Evolutionary conservation across 2,113 vertebrate species (phyloP).

Genomic region (Vidua chalybeata): DNA sequence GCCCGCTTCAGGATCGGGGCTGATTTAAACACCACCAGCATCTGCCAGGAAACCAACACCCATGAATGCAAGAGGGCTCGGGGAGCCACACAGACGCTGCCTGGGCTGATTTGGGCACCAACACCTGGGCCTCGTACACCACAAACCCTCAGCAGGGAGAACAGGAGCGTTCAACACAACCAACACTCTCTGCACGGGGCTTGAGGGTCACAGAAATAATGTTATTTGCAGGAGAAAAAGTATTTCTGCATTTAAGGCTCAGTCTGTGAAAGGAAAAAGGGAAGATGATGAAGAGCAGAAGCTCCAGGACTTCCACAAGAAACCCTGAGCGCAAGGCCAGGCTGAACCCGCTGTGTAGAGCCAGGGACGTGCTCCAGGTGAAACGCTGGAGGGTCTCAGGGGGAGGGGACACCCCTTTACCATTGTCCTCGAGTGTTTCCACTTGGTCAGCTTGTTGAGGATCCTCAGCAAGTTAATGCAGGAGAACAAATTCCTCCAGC

Average conservation of each 20-base stretch:
- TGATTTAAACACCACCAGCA: slow-evolving; percentile 98
- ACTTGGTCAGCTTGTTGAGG: slow-evolving; percentile 97
- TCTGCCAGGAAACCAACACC: slow-evolving; percentile 56
- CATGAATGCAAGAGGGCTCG: fast-evolving
- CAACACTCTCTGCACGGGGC: background rate
- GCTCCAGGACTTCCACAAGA: background rate
- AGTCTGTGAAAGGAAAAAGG: background rate
- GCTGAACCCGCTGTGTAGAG: background rate
- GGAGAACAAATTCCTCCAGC: slow-evolving; percentile 97
- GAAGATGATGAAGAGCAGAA: background rate
- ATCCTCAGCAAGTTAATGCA: slow-evolving; percentile 94
- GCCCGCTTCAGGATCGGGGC: slow-evolving; percentile 95
- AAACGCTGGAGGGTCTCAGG: fast-evolving
- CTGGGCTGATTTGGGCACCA: background rate
- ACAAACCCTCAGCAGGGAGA: background rate
- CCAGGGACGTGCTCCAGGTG: fast-evolving
- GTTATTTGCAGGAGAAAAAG: background rate
- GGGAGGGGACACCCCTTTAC: slow-evolving; percentile 60
- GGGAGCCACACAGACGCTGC: fast-evolving
- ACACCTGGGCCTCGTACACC: fast-evolving
- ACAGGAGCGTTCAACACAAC: fast-evolving
- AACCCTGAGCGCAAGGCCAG: fast-evolving
- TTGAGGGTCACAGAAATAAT: background rate
- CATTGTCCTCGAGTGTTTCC: slow-evolving; percentile 99
- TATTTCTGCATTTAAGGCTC: background rate